Evolutionary conservation across 2,113 vertebrate species (phyloP).

Genomic region (Poicephalus meyeri): DNA sequence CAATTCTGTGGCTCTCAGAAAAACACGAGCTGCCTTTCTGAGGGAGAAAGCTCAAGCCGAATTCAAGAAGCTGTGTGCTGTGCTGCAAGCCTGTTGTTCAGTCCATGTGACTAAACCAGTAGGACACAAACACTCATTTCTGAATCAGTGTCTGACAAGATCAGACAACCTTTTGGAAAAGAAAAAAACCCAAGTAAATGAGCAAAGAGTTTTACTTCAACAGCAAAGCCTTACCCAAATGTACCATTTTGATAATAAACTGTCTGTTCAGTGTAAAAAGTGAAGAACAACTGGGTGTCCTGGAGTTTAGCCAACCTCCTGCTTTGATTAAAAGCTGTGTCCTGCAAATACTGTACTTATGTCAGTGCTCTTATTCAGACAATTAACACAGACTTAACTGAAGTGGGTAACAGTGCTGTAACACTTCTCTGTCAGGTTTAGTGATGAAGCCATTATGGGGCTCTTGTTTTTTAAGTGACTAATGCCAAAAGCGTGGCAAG

Average conservation of each 20-base stretch:
- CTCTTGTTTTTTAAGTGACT: background rate
- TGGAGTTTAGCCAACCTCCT: conserved; percentile 11
- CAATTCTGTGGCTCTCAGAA: background rate
- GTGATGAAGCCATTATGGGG: background rate
- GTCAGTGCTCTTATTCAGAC: background rate
- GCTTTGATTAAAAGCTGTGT: background rate
- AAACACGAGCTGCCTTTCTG: background rate
- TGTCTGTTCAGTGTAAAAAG: background rate
- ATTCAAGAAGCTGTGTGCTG: background rate
- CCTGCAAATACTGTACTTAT: background rate
- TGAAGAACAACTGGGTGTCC: background rate
- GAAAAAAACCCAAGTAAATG: background rate
- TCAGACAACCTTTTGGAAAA: background rate
- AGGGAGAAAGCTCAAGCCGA: background rate
- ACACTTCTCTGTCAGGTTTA: background rate
- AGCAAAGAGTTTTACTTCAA: background rate
- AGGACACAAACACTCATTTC: conserved; percentile 11
- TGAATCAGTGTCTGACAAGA: conserved; percentile 44
- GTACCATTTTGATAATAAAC: background rate
- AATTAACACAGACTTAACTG: background rate
- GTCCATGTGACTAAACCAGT: background rate
- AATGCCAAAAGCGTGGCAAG: background rate
- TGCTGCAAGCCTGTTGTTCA: accelerated
- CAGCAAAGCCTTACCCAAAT: conserved; percentile 28
- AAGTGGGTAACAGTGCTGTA: background rate